phyloP scores from a whole-genome alignment of 2,888 invertebrate species.

The Microdon myrmicae region DNA sequence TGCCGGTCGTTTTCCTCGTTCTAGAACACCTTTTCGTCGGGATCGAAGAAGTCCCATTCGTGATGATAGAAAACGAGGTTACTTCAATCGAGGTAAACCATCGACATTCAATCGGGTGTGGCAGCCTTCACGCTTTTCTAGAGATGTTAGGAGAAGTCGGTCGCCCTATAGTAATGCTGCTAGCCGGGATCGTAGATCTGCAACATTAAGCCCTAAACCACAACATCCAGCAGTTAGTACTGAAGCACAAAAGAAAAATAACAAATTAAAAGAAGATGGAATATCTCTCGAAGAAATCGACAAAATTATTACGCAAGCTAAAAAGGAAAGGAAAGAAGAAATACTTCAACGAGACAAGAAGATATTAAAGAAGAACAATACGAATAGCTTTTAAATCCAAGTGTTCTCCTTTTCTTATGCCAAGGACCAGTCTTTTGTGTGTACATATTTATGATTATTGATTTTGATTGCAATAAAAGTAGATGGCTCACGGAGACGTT shows the following conservation, averaged over 20 bases:
- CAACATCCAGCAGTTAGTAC: neutral
- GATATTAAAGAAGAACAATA: constrained; percentile 63
- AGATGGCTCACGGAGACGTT: no score
- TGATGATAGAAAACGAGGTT: constrained; percentile 56
- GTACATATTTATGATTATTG: no score
- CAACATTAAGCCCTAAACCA: constrained; percentile 1
- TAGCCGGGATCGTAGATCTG: constrained; percentile 16
- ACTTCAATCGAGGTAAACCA: constrained; percentile 8
- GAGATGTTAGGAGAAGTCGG: neutral
- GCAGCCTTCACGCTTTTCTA: constrained; percentile 39
- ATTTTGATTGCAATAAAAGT: no score
- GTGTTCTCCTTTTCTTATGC: no score
- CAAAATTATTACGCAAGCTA: constrained; percentile 70
- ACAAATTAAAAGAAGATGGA: constrained; percentile 67
- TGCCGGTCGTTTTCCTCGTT: constrained; percentile 69
- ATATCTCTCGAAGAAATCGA: constrained; percentile 70
- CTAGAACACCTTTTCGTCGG: constrained; percentile 50
- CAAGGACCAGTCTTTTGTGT: no score
- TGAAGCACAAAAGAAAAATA: constrained; percentile 66
- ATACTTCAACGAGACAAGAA: constrained; percentile 70
- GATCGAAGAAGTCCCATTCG: constrained; percentile 69
- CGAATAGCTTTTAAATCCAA: constrained; percentile 22
- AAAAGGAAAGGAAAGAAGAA: constrained; percentile 71
- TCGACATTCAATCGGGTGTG: constrained; percentile 57
- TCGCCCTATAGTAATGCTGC: neutral